Evolutionary conservation across 2,113 vertebrate genomes (phyloP).

Genomic region (Caretta caretta): DNA sequence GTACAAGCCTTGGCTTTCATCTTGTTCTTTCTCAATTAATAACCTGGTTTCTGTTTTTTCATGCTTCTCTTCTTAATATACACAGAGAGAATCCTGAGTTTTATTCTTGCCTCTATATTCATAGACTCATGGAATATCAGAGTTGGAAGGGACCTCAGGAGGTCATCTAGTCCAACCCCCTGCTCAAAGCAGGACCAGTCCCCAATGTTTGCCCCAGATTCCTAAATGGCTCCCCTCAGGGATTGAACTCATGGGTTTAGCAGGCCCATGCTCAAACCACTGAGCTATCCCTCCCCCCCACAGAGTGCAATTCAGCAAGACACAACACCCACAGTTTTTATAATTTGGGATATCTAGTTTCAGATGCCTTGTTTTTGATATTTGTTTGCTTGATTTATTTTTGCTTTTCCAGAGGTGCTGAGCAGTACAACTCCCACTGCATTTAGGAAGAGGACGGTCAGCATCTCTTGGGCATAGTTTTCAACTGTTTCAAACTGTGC

Average conservation of each 20-base stretch:
- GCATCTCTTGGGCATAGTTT: background rate
- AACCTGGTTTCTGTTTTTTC: background rate
- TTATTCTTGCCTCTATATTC: background rate
- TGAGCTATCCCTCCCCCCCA: no score
- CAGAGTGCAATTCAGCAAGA: background rate
- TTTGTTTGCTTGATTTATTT: background rate
- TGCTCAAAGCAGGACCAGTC: no score
- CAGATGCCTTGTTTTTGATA: background rate
- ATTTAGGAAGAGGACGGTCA: background rate
- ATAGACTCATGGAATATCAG: background rate
- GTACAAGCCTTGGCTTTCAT: background rate
- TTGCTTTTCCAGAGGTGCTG: background rate
- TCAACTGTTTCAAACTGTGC: background rate
- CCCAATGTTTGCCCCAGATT: no score
- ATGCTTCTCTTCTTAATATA: background rate
- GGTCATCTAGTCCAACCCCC: no score
- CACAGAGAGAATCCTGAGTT: background rate
- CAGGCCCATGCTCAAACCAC: no score
- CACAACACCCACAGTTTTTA: background rate
- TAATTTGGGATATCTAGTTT: background rate
- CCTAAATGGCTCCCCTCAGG: no score
- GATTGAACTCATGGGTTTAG: no score
- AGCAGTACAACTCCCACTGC: background rate
- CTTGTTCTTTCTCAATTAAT: background rate
- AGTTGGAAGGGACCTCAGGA: no score